Base-by-base conservation (phyloP, 1,140 invertebrate species). In the Drosophila parvula region DNA sequence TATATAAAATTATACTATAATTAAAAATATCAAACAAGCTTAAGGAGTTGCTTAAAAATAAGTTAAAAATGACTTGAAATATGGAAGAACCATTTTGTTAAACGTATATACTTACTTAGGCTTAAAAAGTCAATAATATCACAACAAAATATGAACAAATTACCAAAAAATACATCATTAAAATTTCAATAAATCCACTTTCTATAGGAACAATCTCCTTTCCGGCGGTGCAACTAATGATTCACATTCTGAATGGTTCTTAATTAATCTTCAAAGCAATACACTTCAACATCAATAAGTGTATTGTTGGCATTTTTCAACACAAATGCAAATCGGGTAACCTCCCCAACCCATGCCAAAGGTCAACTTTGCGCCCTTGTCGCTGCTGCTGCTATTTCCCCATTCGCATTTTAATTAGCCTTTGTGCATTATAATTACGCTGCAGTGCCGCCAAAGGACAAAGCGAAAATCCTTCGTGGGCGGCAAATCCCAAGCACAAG, bases 401-500 rank as follows among this genome's bases (percentile, higher is more conserved):
- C 44, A 18, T 32, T 50, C 22, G 68, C 65, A 27, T 48, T 71
- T 71, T 71, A 59, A 71, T 71, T 71, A 71, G 65, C 53, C 65
- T 59, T 59, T 70, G 68, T 70, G 43, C 68, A 71, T 50, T 71
- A 59, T 71, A 70, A 70, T 70, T 70, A 36, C 68, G 50, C 27
- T 68, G 67, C 67, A 70, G 28, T 69, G 38, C 47, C 27, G 38
- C 32, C 27, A n/a, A 34, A 32, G 43, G 32, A 56, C 65, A 70
- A 57, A 48, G 68, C 64, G n/a, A 28, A 27, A 30, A 69, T 70
- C 48, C 48, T 36, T 6, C 7, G 30, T 11, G 22, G 14, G 32
- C 18, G 6, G 16, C 16, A 59, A 59, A 44, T 59, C 38, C 57
- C 30, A 60, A 18, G 22, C 32, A 10, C 11, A 45, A 55, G 43